These are phyloP conservation scores for Parauchenoglanis punctatus DNA, from an alignment of 2,797 vertebrate species.

Conservation along the genomic window DNA sequence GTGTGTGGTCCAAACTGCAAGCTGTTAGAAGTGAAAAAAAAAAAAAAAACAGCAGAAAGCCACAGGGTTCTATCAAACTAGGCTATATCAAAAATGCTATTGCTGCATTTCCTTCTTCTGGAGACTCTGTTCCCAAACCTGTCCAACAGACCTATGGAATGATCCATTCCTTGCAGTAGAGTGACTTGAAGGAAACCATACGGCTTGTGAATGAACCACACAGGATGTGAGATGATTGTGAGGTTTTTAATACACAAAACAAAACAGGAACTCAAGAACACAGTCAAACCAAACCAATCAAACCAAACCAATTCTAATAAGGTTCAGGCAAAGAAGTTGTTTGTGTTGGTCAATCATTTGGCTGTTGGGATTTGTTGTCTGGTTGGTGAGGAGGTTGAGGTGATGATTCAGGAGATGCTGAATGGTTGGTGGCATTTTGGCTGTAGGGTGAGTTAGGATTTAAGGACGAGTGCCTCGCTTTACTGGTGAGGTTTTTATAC, in stretches of 20 bases:
- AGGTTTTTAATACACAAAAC: constrained; percentile 43
- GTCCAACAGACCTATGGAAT: constrained; percentile 19
- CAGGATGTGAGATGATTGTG: constrained; percentile 32
- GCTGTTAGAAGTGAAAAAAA: not conserved
- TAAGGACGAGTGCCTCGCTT: not conserved
- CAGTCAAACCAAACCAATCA: constrained; percentile 33
- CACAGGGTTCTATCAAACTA: not conserved
- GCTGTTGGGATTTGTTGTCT: constrained; percentile 28
- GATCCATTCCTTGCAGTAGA: constrained; percentile 31
- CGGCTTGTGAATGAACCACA: constrained; percentile 19
- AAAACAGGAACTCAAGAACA: constrained; percentile 35
- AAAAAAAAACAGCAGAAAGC: not conserved
- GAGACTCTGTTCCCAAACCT: constrained; percentile 6
- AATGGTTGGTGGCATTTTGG: constrained; percentile 35
- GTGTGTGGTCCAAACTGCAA: not conserved
- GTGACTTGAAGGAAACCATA: constrained; percentile 27
- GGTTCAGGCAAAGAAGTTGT: not conserved
- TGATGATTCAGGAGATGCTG: constrained; percentile 26
- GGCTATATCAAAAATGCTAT: not conserved
- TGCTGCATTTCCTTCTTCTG: constrained; percentile 24
- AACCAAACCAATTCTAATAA: constrained; percentile 20
- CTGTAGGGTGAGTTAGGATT: constrained; percentile 17
- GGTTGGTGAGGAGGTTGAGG: constrained; percentile 27
- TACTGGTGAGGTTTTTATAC: constrained; percentile 32
- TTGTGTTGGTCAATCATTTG: not conserved